Base-by-base conservation (phyloP, 2,113 vertebrate species). In the Passer domesticus region DNA sequence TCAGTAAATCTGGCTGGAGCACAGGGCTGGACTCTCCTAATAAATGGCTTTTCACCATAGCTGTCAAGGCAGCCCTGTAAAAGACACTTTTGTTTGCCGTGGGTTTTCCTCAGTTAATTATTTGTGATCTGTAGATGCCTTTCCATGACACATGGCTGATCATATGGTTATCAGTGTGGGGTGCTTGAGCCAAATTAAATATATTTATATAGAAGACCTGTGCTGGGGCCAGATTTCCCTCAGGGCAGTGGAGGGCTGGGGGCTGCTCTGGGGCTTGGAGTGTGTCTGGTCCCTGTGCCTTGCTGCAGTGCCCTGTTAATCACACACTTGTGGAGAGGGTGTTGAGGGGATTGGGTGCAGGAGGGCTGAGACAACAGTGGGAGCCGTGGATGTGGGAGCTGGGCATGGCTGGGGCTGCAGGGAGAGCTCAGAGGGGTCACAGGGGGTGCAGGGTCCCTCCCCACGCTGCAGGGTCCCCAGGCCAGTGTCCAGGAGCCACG, bases 71-170 rank as follows among this genome's bases (percentile, higher is more conserved):
- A 79, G 90, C 64, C 74, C 70, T 0, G 10, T 96, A 89, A 96
- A 97, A 94, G 94, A 49, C 31, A 27, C 93, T 95, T 94, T 94
- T 96, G 96, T 97, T 97, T 96, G 93, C 95, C 24, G 1, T 47
- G 94, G 92, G 74, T 66, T 95, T 94, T 94, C 92, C 95, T 96
- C 35, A 1, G 96, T 97, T 97, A 97, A 97, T 97, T 94, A 97
- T 97, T 97, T 94, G 92, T 87, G 87, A 97, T 97, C 96, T 94
- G 47, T 66, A 39, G 90, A 94, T 83, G 92, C 89, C 94, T 97
- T 93, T 91, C 92, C 63, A 78, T 89, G 94, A 87, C 96, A 96
- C 91, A 93, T 33, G 90, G 76, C 59, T 69, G 85, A 94, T 95
- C 92, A 35, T 80, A 66, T 37, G 89, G 95, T 59, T 95, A 92